These are phyloP conservation scores for Tragulus kanchil DNA, from an alignment of 2,113 vertebrate species.

Conservation along the genomic window DNA sequence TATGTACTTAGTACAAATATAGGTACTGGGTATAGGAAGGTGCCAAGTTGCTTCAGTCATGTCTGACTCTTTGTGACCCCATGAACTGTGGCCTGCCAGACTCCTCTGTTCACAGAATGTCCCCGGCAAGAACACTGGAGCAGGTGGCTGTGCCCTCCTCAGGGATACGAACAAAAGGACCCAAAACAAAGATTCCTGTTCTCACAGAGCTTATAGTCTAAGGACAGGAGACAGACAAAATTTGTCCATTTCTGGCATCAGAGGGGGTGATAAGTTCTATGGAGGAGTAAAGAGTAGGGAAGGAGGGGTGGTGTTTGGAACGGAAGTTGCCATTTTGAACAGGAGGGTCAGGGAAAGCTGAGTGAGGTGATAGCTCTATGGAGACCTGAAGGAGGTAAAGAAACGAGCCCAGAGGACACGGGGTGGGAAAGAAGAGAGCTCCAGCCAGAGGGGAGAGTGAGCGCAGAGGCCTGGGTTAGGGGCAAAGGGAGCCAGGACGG, in stretches of 20 bases:
- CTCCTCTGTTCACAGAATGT: too few relatives aligned
- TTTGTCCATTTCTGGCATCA: background rate
- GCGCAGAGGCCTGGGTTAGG: background rate
- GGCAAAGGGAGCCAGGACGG: background rate
- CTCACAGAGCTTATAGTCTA: background rate
- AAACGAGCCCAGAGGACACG: background rate
- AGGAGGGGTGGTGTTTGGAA: too few relatives aligned
- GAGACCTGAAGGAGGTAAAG: background rate
- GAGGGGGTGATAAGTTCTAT: background rate
- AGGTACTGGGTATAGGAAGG: background rate
- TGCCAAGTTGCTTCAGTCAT: too few relatives aligned
- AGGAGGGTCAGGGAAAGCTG: background rate
- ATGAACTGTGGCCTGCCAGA: too few relatives aligned
- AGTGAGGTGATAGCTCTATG: background rate
- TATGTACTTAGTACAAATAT: background rate
- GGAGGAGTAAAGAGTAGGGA: background rate
- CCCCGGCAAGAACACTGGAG: too few relatives aligned
- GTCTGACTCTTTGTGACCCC: too few relatives aligned
- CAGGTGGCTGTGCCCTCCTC: too few relatives aligned
- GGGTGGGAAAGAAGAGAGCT: background rate
- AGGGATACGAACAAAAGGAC: background rate
- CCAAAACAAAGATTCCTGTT: background rate
- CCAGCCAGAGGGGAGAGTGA: background rate
- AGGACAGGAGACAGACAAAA: background rate
- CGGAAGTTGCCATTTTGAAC: background rate